phyloP scores from a whole-genome alignment of 1,140 invertebrate genomes.

The Calliphora vicina region DNA sequence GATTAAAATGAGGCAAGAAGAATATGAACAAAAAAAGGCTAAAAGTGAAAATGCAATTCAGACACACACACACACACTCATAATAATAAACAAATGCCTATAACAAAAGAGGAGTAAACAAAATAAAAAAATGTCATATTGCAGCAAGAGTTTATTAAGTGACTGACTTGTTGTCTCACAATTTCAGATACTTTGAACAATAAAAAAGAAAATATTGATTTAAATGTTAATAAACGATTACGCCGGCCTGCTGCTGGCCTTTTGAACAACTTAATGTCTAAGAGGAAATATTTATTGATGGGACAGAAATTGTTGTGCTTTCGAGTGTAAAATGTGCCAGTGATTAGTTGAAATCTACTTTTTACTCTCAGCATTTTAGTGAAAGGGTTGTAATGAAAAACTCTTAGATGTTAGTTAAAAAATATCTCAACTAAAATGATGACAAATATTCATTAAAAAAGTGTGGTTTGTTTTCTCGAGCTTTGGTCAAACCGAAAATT shows the following conservation, averaged over 20 bases:
- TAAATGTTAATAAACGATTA: not conserved
- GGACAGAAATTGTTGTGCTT: too few relatives aligned
- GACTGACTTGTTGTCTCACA: not conserved
- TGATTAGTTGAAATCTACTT: too few relatives aligned
- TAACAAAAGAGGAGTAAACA: not conserved
- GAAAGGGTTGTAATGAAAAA: too few relatives aligned
- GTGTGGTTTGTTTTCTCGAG: too few relatives aligned
- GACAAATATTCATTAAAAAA: too few relatives aligned
- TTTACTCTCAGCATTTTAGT: too few relatives aligned
- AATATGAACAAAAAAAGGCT: too few relatives aligned
- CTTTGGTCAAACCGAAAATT: too few relatives aligned
- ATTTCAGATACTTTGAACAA: not conserved
- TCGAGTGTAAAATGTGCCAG: too few relatives aligned
- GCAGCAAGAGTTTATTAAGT: not conserved
- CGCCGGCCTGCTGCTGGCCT: not conserved
- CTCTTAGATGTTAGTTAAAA: too few relatives aligned
- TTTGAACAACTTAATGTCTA: too few relatives aligned
- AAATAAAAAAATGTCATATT: not conserved
- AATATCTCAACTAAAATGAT: too few relatives aligned
- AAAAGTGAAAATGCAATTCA: not conserved
- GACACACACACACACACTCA: not conserved
- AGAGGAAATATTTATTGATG: not conserved
- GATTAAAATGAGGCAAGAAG: not conserved
- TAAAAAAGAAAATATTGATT: constrained; percentile 6
- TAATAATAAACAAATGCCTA: not conserved